Evolutionary conservation across 2,797 vertebrate genomes (phyloP).

Genomic region (Sternarchorhynchus goeldii): DNA sequence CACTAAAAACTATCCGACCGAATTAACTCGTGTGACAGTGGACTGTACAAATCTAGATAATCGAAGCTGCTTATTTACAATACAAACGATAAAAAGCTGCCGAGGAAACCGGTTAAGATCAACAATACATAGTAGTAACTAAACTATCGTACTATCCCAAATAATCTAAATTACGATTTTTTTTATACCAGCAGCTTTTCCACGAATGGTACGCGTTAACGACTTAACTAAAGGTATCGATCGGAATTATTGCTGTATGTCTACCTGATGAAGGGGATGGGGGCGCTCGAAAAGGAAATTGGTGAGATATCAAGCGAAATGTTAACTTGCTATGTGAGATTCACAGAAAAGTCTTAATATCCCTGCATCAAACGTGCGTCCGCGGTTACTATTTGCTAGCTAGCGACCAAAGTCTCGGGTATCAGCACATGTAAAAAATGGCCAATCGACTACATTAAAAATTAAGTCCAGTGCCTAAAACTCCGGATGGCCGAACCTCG

Average conservation of each 20-base stretch:
- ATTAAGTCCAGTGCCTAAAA: neutral
- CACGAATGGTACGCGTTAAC: neutral
- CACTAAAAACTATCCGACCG: slow-evolving; percentile 19
- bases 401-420: neutral
- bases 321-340: slow-evolving; percentile 42
- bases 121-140: neutral
- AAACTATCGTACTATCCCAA: neutral
- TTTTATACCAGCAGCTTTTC: neutral
- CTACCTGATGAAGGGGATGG: slow-evolving; percentile 58
- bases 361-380: slow-evolving; percentile 1
- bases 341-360: slow-evolving; percentile 8
- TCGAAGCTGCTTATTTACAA: neutral
- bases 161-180: too few relatives aligned
- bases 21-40: neutral
- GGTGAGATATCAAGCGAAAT: slow-evolving; percentile 45
- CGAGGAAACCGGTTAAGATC: neutral
- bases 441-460: neutral
- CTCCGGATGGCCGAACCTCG: neutral
- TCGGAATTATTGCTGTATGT: slow-evolving; percentile 27
- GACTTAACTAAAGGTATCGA: neutral
- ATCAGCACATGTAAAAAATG: neutral
- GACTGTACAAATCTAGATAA: neutral
- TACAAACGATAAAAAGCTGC: neutral
- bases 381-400: neutral
- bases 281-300: slow-evolving; percentile 62